Evolutionary conservation across 1,140 invertebrate species (phyloP).

Genomic region (Asbolus verrucosus): DNA sequence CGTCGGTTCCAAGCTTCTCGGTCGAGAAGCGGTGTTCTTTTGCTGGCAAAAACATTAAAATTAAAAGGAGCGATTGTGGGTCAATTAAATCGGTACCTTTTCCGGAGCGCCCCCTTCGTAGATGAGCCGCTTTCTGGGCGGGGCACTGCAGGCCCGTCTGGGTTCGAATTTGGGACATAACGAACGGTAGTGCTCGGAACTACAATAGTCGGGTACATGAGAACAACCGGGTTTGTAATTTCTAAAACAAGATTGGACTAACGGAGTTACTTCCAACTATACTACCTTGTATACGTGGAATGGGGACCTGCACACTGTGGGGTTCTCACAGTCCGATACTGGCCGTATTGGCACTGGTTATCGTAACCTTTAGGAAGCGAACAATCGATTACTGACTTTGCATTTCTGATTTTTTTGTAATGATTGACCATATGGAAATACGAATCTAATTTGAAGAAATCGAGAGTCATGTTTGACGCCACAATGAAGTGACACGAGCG

Average conservation of each 20-base stretch:
- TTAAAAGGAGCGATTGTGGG: too few relatives aligned
- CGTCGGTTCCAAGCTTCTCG: not conserved
- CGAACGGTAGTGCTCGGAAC: too few relatives aligned
- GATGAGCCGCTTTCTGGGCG: too few relatives aligned
- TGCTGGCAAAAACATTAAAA: too few relatives aligned
- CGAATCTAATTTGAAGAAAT: constrained; percentile 46
- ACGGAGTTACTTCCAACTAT: not conserved
- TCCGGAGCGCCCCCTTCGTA: too few relatives aligned
- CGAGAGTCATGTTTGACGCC: not conserved
- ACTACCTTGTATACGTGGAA: constrained; percentile 3
- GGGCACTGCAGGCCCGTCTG: too few relatives aligned
- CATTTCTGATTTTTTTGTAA: constrained; percentile 54
- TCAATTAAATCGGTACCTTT: too few relatives aligned
- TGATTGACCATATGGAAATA: constrained; percentile 59
- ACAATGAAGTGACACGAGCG: not conserved
- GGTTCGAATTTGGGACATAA: too few relatives aligned
- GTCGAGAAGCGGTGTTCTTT: not conserved
- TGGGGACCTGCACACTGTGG: not conserved
- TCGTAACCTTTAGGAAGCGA: constrained; percentile 53
- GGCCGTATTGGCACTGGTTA: not conserved
- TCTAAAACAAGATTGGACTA: constrained; percentile 21
- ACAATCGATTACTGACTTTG: constrained; percentile 56
- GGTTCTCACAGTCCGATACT: not conserved
- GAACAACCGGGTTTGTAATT: constrained; percentile 11
- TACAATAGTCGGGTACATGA: not conserved